Percentiles rank a stretch among this genome's conserved stretches.
Conservation (phyloP, 2,888 invertebrate species). For the Dynastes hyllus region DNA sequence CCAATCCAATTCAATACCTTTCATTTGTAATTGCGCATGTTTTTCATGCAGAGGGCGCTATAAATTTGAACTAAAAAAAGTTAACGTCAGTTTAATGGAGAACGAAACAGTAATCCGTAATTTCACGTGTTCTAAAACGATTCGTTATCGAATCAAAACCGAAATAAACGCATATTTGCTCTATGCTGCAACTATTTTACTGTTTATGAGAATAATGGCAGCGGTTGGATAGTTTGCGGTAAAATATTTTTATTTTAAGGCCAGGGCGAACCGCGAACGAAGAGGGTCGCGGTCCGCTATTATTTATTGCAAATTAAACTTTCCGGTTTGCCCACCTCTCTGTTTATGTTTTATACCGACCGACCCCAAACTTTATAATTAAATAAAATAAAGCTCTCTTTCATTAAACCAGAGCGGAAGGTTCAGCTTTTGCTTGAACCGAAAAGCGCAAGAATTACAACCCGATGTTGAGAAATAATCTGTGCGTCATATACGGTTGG, state of each 20-base stretch:
- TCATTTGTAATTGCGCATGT: too few relatives aligned
- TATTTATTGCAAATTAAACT: constrained; percentile 24
- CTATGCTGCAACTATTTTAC: background rate
- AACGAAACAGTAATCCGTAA: too few relatives aligned
- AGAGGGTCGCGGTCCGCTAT: constrained; percentile 3
- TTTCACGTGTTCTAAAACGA: too few relatives aligned
- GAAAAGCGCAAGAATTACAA: background rate
- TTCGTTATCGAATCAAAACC: background rate
- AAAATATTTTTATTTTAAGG: background rate
- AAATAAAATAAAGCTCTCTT: constrained; percentile 26
- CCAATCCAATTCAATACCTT: too few relatives aligned
- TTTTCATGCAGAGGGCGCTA: too few relatives aligned
- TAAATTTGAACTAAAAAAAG: too few relatives aligned
- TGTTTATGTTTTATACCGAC: constrained; percentile 3
- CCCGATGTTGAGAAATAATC: background rate
- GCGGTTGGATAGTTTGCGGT: background rate
- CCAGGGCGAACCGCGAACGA: background rate
- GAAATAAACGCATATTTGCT: background rate
- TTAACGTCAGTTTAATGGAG: too few relatives aligned
- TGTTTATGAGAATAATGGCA: background rate
- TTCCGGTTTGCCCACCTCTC: constrained; percentile 13
- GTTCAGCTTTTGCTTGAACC: background rate
- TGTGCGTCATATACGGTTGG: background rate
- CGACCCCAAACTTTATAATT: constrained; percentile 17
- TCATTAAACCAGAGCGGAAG: background rate